phyloP scores from a whole-genome alignment of 2,888 invertebrate genomes.

The Mimumesa dahlbomi region DNA sequence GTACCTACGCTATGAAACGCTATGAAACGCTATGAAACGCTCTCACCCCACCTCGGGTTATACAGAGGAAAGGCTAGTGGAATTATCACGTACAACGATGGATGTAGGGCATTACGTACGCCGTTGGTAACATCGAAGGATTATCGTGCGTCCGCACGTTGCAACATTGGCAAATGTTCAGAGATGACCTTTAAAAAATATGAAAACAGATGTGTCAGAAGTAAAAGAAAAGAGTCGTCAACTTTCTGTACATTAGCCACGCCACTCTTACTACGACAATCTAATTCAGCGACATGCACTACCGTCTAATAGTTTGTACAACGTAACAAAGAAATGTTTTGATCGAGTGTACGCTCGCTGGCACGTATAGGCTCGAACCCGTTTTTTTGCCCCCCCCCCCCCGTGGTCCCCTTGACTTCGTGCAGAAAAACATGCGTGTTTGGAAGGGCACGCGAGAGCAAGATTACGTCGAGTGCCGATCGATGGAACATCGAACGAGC shows the following conservation, averaged over 20 bases:
- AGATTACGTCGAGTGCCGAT: slow-evolving; percentile 47
- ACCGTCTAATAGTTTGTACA: no score
- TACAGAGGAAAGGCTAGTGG: slow-evolving; percentile 17
- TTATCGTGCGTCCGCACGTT: slow-evolving; percentile 15
- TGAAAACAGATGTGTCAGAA: no score
- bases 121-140: slow-evolving; percentile 22
- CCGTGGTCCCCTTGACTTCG: slow-evolving; percentile 2
- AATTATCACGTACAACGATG: slow-evolving; percentile 15
- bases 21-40: background rate
- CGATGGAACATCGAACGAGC: slow-evolving; percentile 56
- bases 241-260: no score
- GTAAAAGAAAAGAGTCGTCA: no score
- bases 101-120: background rate
- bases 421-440: slow-evolving; percentile 26
- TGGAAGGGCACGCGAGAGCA: slow-evolving; percentile 37
- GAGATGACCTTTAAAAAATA: background rate
- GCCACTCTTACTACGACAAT: no score
- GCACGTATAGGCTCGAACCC: background rate
- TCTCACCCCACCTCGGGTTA: slow-evolving; percentile 5
- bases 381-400: background rate
- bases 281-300: no score
- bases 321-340: no score
- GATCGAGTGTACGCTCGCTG: no score
- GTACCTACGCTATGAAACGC: slow-evolving; percentile 2
- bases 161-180: slow-evolving; percentile 18